Conservation (phyloP, 2,113 vertebrate genomes). For the Python bivittatus region DNA sequence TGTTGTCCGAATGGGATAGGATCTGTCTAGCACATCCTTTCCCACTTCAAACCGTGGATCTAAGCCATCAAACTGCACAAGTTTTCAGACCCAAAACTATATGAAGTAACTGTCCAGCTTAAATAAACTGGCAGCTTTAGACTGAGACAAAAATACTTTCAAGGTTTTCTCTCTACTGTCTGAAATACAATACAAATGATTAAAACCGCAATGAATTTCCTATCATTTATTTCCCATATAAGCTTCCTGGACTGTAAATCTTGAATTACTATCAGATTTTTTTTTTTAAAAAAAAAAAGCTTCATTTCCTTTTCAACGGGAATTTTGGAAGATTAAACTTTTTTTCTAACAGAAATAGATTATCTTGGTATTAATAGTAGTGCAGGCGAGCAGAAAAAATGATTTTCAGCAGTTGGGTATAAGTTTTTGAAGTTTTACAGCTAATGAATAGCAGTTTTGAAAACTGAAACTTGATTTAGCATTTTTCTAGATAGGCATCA, state of each 20-base stretch:
- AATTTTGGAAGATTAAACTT: conserved; percentile 56
- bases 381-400: conserved; percentile 40
- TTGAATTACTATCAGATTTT: conserved; percentile 33
- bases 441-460: conserved; percentile 51
- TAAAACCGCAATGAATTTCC: conserved; percentile 49
- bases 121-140: conserved; percentile 36
- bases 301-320: conserved; percentile 43
- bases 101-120: not conserved
- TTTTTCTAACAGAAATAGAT: conserved; percentile 39
- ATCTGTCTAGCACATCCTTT: not conserved
- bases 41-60: not conserved
- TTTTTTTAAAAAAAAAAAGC: conserved; percentile 35
- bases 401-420: conserved; percentile 47
- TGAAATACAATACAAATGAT: conserved; percentile 50
- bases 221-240: conserved; percentile 46
- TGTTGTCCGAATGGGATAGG: not conserved
- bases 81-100: not conserved
- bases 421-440: conserved; percentile 47
- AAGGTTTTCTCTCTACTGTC: conserved; percentile 29
- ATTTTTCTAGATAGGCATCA: conserved; percentile 44
- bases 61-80: not conserved
- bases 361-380: conserved; percentile 50
- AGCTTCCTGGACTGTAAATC: conserved; percentile 50
- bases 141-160: conserved; percentile 42
- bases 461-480: conserved; percentile 64